A percentile compares a stretch with the other conserved stretches of the same genome.
Conservation (phyloP, 2,113 vertebrate genomes). For the Paramormyrops kingsleyae region DNA sequence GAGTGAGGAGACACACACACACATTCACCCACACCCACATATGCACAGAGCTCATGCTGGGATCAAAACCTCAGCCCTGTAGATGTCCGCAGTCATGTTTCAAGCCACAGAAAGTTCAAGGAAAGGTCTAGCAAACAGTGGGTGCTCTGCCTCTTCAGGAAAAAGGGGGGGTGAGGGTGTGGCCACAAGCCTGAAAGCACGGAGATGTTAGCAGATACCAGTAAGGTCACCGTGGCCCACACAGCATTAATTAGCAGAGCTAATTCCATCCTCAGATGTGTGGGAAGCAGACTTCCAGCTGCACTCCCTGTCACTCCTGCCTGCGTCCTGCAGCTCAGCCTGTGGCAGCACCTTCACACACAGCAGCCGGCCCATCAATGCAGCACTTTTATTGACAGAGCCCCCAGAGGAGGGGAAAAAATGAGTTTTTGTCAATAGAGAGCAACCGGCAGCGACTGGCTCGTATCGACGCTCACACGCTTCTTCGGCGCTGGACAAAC, state of each 20-base stretch:
- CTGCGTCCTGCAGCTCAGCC: background rate
- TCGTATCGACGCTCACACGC: slow-evolving; percentile 3
- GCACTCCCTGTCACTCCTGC: background rate
- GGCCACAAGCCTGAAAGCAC: background rate
- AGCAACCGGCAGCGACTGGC: background rate
- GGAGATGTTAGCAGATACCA: background rate
- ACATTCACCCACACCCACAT: background rate
- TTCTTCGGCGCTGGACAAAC: slow-evolving; percentile 16
- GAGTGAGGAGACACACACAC: background rate
- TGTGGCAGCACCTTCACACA: background rate
- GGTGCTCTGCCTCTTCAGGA: background rate
- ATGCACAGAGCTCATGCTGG: background rate
- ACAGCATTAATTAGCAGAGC: background rate
- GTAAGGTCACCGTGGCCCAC: background rate
- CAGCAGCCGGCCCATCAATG: background rate
- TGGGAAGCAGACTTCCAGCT: background rate
- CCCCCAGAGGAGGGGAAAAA: slow-evolving; percentile 1
- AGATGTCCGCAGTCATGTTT: background rate
- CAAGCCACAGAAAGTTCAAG: background rate
- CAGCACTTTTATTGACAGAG: slow-evolving; percentile 4
- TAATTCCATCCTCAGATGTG: background rate
- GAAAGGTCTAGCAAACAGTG: background rate
- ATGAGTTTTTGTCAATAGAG: background rate
- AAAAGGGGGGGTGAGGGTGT: background rate
- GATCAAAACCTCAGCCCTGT: background rate